These are phyloP conservation scores for Apamea epomidion DNA, from an alignment of 2,888 invertebrate species.

Conservation along the genomic window DNA sequence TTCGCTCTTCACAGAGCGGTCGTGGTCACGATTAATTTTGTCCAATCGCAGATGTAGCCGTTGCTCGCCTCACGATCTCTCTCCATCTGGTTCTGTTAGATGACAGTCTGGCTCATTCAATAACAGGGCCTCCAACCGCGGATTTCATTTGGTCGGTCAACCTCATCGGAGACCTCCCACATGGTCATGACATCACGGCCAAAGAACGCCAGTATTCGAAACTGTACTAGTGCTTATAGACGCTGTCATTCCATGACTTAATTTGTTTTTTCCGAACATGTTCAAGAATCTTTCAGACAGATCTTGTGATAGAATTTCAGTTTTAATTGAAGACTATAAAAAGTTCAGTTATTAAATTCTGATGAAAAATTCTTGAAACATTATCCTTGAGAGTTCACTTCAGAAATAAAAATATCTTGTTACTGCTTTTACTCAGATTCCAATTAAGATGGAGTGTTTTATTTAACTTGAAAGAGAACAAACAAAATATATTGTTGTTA, in stretches of 20 bases:
- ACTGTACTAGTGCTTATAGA: not conserved
- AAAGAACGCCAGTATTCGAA: too few species aligned
- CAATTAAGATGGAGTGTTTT: constrained; percentile 12
- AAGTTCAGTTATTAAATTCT: not conserved
- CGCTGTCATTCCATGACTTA: not conserved
- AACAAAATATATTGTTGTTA: not conserved
- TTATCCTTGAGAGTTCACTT: not conserved
- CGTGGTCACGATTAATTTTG: not conserved
- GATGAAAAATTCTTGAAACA: not conserved
- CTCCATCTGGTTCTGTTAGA: not conserved
- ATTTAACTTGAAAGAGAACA: not conserved
- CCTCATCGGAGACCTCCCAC: not conserved
- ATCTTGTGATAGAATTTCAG: not conserved
- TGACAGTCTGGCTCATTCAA: not conserved
- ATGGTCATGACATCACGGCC: too few species aligned
- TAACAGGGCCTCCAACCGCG: not conserved
- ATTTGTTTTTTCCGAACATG: not conserved
- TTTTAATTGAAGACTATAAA: not conserved
- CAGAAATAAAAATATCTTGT: not conserved
- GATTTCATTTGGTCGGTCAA: not conserved
- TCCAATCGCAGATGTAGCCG: not conserved
- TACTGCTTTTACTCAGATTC: not conserved
- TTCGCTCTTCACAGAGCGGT: not conserved
- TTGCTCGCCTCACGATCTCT: not conserved
- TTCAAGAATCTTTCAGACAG: not conserved